Percentiles rank a stretch among this genome's conserved stretches.
These are phyloP conservation scores for Archegozetes longisetosus DNA, from an alignment of 1,140 invertebrate genomes.

Conservation along the genomic window DNA sequence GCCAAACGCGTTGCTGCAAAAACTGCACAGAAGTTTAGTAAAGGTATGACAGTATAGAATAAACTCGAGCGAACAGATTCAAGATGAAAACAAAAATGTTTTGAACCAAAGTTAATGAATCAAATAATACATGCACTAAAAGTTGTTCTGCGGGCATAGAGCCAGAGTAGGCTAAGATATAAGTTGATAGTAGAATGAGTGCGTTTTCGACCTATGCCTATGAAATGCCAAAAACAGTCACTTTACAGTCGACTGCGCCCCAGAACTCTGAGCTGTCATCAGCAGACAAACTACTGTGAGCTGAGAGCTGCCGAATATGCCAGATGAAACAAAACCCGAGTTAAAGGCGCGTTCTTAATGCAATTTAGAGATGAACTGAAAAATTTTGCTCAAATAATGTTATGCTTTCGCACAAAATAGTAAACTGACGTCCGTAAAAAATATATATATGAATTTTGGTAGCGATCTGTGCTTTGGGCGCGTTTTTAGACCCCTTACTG, in stretches of 20 bases:
- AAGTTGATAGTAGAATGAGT: not conserved
- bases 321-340: not conserved
- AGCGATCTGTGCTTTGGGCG: not conserved
- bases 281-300: not conserved
- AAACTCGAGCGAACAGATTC: not conserved
- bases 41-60: not conserved
- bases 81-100: not conserved
- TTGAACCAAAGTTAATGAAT: not conserved
- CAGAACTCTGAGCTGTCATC: not conserved
- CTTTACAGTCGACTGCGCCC: not conserved
- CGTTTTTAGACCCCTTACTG: not conserved
- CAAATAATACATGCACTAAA: not conserved
- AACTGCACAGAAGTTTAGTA: not conserved
- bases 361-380: not conserved
- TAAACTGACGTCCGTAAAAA: not conserved
- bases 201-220: not conserved
- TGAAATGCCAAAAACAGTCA: not conserved
- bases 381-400: not conserved
- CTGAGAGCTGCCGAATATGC: not conserved
- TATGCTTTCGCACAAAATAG: too few species aligned
- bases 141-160: not conserved
- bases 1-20: conserved; percentile 8
- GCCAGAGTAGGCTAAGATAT: not conserved
- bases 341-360: not conserved
- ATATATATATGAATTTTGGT: not conserved